phyloP scores from a whole-genome alignment of 2,113 vertebrate genomes.

The Calidris pugnax region DNA sequence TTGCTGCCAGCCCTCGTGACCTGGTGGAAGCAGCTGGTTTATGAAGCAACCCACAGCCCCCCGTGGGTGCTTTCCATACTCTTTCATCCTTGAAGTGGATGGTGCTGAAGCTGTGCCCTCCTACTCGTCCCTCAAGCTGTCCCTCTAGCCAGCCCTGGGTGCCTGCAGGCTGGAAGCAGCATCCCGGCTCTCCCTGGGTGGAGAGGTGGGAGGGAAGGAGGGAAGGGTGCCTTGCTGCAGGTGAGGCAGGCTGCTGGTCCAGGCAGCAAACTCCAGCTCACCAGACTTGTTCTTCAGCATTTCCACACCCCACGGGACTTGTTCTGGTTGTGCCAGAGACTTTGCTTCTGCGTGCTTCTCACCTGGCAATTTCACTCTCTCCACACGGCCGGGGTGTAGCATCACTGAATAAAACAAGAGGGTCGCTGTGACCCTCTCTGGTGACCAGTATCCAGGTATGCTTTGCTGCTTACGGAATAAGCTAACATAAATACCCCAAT shows the following conservation, averaged over 20 bases:
- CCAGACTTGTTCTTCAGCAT: constrained; percentile 19
- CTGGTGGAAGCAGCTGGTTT: neutral
- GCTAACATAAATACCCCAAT: neutral
- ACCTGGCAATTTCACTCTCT: neutral
- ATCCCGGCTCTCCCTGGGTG: neutral
- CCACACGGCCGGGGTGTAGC: neutral
- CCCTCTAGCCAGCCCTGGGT: neutral
- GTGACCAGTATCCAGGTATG: neutral
- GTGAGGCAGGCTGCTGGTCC: neutral
- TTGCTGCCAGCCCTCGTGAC: neutral
- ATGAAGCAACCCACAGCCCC: neutral
- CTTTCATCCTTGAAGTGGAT: neutral
- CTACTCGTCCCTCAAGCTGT: neutral
- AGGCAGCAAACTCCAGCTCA: neutral
- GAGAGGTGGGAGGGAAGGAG: neutral
- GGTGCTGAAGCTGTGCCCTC: neutral
- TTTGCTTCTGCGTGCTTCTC: neutral
- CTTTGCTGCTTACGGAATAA: neutral
- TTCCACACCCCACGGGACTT: neutral
- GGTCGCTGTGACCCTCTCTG: neutral
- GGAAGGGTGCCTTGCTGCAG: neutral
- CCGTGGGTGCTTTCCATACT: neutral
- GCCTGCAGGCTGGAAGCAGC: neutral
- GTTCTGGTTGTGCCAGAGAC: neutral
- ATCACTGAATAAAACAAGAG: neutral